Base-by-base conservation (phyloP, 2,797 vertebrate species). In the Mionectes olivaceus region DNA sequence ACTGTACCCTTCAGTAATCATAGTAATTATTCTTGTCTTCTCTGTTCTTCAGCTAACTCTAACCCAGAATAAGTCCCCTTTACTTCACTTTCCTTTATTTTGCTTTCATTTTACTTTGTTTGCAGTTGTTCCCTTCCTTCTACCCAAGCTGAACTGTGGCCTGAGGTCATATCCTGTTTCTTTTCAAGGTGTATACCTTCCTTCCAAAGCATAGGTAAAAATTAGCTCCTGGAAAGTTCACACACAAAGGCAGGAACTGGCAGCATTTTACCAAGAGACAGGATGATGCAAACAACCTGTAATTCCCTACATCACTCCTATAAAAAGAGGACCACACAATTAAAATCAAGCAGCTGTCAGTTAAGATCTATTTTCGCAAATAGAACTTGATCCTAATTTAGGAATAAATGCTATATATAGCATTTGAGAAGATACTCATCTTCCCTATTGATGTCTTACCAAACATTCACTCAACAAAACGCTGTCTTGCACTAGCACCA, bases 311-410 rank as follows among this genome's bases (percentile, higher is more conserved):
- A 84, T 87, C 11, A n/a, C 33, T 90, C 55, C 69, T 91, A 92
- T 70, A 95, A 96, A 94, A 94, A 95, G 81, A 95, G 32, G 44
- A 84, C 52, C 67, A 82, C 56, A 89, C 74, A 94, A 95, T 94
- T 87, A 96, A 94, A 93, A 94, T 84, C 93, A 94, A 90, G 77
- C 88, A 96, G 91, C 94, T 96, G 93, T 87, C 94, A 94, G 90
- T 90, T 90, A 94, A 89, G 67, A 90, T 79, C 88, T 84, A 94
- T 89, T 88, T 95, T 96, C 83, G 92, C 69, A 93, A 94, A 95
- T 30, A 92, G 93, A 95, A 92, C 55, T 83, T 84, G 74, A 67
- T 94, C 93, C 95, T 95, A 94, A 95, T 96, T 95, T 96, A 95
- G 96, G 70, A 94, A 88, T 81, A 91, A 95, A 89, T 60, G 70